A percentile compares a stretch with the other conserved stretches of the same genome.
These are phyloP conservation scores for Caenorhabditis briggsae DNA, from an alignment of 1,140 invertebrate genomes.

Conservation along the genomic window DNA sequence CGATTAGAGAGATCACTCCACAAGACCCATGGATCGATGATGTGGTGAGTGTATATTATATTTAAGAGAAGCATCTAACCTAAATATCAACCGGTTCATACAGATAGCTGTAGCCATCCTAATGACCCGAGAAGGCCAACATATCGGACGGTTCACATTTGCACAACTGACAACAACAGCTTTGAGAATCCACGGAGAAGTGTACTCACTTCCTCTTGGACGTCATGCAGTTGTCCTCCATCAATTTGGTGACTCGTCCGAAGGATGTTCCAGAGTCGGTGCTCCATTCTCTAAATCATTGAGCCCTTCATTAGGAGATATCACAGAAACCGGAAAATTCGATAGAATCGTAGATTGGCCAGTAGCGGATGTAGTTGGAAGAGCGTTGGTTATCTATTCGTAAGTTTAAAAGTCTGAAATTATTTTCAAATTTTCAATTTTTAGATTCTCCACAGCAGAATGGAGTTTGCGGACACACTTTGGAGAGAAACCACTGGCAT, in stretches of 20 bases:
- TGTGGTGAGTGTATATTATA: conserved; percentile 19
- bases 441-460: conserved; percentile 57
- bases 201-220: conserved; percentile 22
- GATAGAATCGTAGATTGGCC: conserved; percentile 59
- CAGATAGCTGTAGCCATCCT: conserved; percentile 58
- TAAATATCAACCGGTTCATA: neutral
- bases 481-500: conserved; percentile 57
- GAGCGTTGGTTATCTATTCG: conserved; percentile 58
- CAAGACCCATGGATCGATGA: conserved; percentile 38
- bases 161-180: conserved; percentile 43
- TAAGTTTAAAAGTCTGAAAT: neutral
- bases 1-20: conserved; percentile 50
- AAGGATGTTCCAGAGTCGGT: conserved; percentile 55
- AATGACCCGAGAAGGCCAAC: neutral
- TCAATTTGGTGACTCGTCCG: conserved; percentile 60
- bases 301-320: conserved; percentile 55
- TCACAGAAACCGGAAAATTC: conserved; percentile 36
- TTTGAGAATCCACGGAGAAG: conserved; percentile 48
- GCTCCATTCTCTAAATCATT: conserved; percentile 50
- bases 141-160: conserved; percentile 56
- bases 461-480: conserved; percentile 41
- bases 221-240: conserved; percentile 62
- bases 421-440: neutral
- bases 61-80: neutral
- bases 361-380: conserved; percentile 59